These are phyloP conservation scores for Aurelia aurita complex sp. Pacific DNA, from an alignment of 30 jellyfish, hydroid and myxozoan species.

Conservation along the genomic window DNA sequence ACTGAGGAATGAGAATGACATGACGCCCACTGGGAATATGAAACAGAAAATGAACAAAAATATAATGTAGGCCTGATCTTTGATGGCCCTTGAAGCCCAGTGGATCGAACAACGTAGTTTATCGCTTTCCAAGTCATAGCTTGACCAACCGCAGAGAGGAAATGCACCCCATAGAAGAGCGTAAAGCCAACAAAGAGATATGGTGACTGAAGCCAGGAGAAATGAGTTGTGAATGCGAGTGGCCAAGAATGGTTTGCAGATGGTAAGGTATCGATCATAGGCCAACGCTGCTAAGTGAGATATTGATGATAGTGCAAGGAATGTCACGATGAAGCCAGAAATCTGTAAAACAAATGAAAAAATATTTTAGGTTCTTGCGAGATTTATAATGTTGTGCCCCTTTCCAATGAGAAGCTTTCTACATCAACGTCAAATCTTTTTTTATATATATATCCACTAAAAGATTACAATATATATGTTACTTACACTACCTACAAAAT, in stretches of 20 bases:
- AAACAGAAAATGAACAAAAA: constrained; percentile 47
- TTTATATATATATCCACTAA: too few relatives aligned
- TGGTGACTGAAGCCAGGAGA: not conserved
- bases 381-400: not conserved
- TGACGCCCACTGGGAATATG: constrained; percentile 51
- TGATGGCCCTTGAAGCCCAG: constrained; percentile 48
- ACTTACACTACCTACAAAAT: too few relatives aligned
- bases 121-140: constrained; percentile 59
- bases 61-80: constrained; percentile 42
- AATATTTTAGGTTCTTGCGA: too few relatives aligned
- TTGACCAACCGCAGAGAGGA: constrained; percentile 71
- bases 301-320: constrained; percentile 62
- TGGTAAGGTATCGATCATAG: constrained; percentile 57
- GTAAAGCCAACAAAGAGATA: constrained; percentile 51
- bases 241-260: constrained; percentile 74
- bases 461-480: too few relatives aligned
- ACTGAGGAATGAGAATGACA: constrained; percentile 42
- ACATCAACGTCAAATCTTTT: too few relatives aligned
- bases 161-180: constrained; percentile 66
- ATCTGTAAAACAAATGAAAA: constrained; percentile 12
- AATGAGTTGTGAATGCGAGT: constrained; percentile 24
- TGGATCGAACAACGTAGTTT: constrained; percentile 66
- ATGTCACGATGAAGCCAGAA: constrained; percentile 64
- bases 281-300: constrained; percentile 61
- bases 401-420: too few relatives aligned